Conservation (phyloP, 2,797 vertebrate species). For the Spea hammondii region DNA sequence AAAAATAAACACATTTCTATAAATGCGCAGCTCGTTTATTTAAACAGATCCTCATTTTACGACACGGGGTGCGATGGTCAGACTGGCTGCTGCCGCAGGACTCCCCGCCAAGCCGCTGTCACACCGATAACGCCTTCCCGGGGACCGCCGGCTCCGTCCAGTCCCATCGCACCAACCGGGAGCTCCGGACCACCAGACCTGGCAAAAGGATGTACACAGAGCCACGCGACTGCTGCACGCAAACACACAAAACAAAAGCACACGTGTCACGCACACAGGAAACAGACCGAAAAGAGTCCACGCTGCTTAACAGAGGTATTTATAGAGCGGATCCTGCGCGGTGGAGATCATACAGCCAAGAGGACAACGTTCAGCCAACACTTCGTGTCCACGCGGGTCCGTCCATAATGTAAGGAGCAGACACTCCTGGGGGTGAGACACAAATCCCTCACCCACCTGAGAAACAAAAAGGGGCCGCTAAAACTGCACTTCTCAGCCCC, state of each 20-base stretch:
- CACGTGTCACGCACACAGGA: not conserved
- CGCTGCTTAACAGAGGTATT: conserved; percentile 46
- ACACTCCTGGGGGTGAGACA: too few relatives aligned
- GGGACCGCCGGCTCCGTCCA: too few relatives aligned
- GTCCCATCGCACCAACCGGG: too few relatives aligned
- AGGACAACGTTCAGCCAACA: not conserved
- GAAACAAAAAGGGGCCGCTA: not conserved
- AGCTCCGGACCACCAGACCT: too few relatives aligned
- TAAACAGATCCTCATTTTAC: too few relatives aligned
- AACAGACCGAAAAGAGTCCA: conserved; percentile 1
- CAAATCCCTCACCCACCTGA: conserved; percentile 19
- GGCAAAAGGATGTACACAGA: not conserved
- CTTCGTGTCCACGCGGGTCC: conserved; percentile 8
- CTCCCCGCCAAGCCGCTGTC: too few relatives aligned
- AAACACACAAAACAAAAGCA: not conserved
- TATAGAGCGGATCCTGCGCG: conserved; percentile 33
- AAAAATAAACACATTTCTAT: too few relatives aligned
- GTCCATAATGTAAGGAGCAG: not conserved
- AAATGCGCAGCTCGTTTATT: too few relatives aligned
- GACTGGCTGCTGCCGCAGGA: too few relatives aligned
- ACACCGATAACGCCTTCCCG: too few relatives aligned
- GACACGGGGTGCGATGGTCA: too few relatives aligned
- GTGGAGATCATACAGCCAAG: not conserved
- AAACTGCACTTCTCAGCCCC: too few relatives aligned
- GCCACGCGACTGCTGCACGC: not conserved